Evolutionary conservation across 2,888 invertebrate species (phyloP).

Genomic region (Taenaris catops): DNA sequence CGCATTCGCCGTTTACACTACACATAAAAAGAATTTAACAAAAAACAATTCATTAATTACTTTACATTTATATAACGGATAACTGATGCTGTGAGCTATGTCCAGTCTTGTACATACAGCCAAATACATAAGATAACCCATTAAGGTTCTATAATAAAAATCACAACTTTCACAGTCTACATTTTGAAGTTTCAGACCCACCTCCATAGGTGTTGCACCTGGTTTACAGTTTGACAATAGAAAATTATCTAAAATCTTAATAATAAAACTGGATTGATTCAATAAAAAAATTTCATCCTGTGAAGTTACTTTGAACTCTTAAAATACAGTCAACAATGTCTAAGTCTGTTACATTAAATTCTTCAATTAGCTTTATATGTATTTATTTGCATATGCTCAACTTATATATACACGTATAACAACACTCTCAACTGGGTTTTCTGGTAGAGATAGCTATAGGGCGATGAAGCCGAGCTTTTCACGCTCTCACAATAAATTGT

Average conservation of each 20-base stretch:
- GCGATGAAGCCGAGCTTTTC: too few species aligned
- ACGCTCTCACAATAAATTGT: too few species aligned
- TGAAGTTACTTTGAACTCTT: neutral
- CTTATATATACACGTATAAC: too few species aligned
- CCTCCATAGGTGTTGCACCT: slow-evolving; percentile 1
- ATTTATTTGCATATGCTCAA: too few species aligned
- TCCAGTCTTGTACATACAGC: too few species aligned
- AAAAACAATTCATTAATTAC: too few species aligned
- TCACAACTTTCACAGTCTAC: neutral
- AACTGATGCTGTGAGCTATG: too few species aligned
- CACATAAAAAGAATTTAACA: too few species aligned
- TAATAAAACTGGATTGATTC: neutral
- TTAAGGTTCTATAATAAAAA: slow-evolving; percentile 8
- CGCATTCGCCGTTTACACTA: too few species aligned
- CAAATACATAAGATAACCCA: slow-evolving; percentile 19
- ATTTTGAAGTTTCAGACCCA: slow-evolving; percentile 1
- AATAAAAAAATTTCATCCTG: neutral
- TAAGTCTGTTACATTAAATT: slow-evolving; percentile 12
- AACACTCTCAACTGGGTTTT: too few species aligned
- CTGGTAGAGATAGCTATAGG: too few species aligned
- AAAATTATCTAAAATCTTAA: neutral
- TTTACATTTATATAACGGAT: too few species aligned
- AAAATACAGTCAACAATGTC: slow-evolving; percentile 1
- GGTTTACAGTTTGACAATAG: slow-evolving; percentile 1
- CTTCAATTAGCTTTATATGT: neutral